Evolutionary conservation across 2,113 vertebrate species (phyloP).

Genomic region (Pipa parva): DNA sequence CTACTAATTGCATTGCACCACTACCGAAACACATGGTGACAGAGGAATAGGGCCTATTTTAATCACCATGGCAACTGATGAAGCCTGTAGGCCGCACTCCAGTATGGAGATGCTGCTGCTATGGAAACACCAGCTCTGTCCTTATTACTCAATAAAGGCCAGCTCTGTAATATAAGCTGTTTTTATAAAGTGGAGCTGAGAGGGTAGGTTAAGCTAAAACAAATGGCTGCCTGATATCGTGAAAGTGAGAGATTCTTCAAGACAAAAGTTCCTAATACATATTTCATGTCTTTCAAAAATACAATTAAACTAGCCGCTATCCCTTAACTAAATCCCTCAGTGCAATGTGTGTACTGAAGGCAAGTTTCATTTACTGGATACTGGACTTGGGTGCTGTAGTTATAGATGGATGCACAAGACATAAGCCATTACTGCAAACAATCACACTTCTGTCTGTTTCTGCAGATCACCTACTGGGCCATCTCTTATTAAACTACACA

Average conservation of each 20-base stretch:
- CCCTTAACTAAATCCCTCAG: no score
- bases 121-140: slow-evolving; percentile 29
- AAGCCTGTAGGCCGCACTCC: slow-evolving; percentile 35
- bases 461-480: no score
- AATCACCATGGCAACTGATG: slow-evolving; percentile 31
- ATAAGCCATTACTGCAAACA: no score
- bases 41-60: slow-evolving; percentile 12
- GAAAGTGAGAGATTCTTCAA: not conserved
- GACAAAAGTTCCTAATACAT: not conserved
- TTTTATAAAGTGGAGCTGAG: slow-evolving; percentile 25
- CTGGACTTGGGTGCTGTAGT: no score
- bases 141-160: slow-evolving; percentile 31
- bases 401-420: no score
- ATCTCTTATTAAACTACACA: no score
- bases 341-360: no score
- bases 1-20: slow-evolving; percentile 17
- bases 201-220: slow-evolving; percentile 15
- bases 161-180: slow-evolving; percentile 3
- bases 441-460: no score
- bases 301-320: no score
- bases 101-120: slow-evolving; percentile 28
- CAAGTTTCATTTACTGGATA: no score
- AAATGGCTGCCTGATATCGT: not conserved
- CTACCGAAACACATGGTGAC: slow-evolving; percentile 9
- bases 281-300: no score